Percentiles rank a stretch among this genome's conserved stretches.
Evolutionary conservation across 2,888 invertebrate species (phyloP).

Genomic region (Drosophila setosimentum): DNA sequence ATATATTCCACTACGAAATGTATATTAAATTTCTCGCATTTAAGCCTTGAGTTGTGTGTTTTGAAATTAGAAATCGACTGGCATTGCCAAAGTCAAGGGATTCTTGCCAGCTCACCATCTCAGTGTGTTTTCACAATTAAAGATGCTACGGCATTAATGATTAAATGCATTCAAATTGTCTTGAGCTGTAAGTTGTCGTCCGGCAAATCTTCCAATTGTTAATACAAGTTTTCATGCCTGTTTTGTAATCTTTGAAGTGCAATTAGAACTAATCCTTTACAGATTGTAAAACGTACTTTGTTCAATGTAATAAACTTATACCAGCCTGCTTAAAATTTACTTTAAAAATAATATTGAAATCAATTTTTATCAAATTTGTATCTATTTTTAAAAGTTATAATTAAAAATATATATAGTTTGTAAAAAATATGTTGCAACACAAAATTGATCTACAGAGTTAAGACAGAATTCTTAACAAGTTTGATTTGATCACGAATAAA

Average conservation of each 20-base stretch:
- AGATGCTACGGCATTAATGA: conserved; percentile 50
- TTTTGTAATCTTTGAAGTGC: conserved; percentile 12
- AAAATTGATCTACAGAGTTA: not conserved
- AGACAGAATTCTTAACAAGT: not conserved
- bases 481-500: not conserved
- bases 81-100: conserved; percentile 38
- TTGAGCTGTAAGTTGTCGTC: not conserved
- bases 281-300: not conserved
- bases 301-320: too few species aligned
- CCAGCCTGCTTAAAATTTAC: not conserved
- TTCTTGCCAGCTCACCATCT: conserved; percentile 13
- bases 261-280: conserved; percentile 19
- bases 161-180: conserved; percentile 39
- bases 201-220: not conserved
- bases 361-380: not conserved
- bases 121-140: conserved; percentile 29
- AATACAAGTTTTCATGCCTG: conserved; percentile 12
- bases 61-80: conserved; percentile 60
- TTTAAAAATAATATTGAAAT: not conserved
- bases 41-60: conserved; percentile 67
- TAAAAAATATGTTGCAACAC: not conserved
- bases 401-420: not conserved
- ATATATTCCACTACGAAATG: conserved; percentile 74
- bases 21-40: conserved; percentile 81
- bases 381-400: not conserved